Evolutionary conservation across 2,113 vertebrate species (phyloP).

Genomic region (Trinectes maculatus): DNA sequence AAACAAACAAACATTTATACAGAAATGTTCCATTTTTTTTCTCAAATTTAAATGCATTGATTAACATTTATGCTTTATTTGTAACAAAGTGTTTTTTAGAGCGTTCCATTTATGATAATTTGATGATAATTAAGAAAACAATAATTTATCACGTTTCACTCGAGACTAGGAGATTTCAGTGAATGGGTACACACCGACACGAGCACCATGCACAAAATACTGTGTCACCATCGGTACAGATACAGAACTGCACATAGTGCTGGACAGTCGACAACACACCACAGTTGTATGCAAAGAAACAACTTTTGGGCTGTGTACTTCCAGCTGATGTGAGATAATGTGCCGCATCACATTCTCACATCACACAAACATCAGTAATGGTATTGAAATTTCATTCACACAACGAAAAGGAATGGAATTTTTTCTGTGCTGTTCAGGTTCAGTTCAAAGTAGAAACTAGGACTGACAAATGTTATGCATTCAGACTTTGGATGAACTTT

Average conservation of each 20-base stretch:
- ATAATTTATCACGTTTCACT: constrained; percentile 80
- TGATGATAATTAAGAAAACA: constrained; percentile 43
- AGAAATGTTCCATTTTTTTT: constrained; percentile 11
- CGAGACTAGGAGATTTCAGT: constrained; percentile 74
- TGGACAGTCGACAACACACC: constrained; percentile 86
- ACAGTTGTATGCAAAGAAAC: constrained; percentile 82
- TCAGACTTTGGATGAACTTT: background rate
- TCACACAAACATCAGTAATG: constrained; percentile 74
- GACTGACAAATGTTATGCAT: constrained; percentile 53
- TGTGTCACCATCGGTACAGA: constrained; percentile 66
- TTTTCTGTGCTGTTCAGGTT: constrained; percentile 76
- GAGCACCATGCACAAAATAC: constrained; percentile 87
- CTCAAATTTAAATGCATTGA: no score
- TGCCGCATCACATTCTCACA: constrained; percentile 87
- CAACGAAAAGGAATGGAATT: constrained; percentile 69
- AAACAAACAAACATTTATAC: constrained; percentile 53
- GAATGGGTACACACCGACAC: constrained; percentile 82
- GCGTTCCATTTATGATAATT: constrained; percentile 37
- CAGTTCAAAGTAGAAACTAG: constrained; percentile 51
- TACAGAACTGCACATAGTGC: constrained; percentile 80
- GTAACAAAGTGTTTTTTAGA: constrained; percentile 25
- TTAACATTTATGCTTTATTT: no score
- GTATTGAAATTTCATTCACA: constrained; percentile 66
- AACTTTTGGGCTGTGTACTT: constrained; percentile 85
- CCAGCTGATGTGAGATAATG: constrained; percentile 90